These are phyloP conservation scores for Ceratosolen solmsi DNA, from an alignment of 1,140 invertebrate species.

Conservation along the genomic window DNA sequence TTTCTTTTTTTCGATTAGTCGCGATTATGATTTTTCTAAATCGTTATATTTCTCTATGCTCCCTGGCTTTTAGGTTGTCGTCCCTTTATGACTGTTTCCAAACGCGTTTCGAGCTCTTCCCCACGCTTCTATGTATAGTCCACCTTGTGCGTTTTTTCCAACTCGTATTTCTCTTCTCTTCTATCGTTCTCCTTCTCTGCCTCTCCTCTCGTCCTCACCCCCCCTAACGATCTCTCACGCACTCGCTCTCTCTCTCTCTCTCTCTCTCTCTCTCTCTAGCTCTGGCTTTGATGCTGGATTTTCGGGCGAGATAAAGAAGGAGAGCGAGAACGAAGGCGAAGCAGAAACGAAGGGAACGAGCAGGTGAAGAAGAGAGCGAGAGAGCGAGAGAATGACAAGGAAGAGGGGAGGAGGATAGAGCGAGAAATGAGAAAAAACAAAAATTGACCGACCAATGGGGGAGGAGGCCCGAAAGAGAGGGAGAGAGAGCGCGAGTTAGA, in stretches of 20 bases:
- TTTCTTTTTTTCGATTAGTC: constrained; percentile 23
- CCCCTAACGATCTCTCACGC: too few species aligned
- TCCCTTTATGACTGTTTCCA: neutral
- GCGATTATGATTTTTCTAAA: neutral
- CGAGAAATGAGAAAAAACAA: constrained; percentile 57
- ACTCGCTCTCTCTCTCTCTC: neutral
- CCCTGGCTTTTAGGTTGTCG: neutral
- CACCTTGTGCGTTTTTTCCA: constrained; percentile 28
- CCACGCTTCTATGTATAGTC: neutral
- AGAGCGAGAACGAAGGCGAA: constrained; percentile 61
- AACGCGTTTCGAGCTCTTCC: constrained; percentile 13
- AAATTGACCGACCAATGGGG: constrained; percentile 64
- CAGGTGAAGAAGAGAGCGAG: constrained; percentile 55
- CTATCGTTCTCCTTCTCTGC: constrained; percentile 7
- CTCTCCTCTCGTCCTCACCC: too few species aligned
- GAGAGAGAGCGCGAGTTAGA: constrained; percentile 25
- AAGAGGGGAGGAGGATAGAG: constrained; percentile 20
- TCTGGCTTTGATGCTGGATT: constrained; percentile 39
- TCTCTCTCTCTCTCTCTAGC: constrained; percentile 28
- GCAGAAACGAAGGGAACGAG: neutral
- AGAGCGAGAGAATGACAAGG: constrained; percentile 1
- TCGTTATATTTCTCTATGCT: constrained; percentile 3
- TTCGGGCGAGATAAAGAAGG: constrained; percentile 44
- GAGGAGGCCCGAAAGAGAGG: constrained; percentile 50
- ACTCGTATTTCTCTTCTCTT: neutral